Evolutionary conservation across 2,888 invertebrate genomes (phyloP).

Genomic region (Coleophora deauratella): DNA sequence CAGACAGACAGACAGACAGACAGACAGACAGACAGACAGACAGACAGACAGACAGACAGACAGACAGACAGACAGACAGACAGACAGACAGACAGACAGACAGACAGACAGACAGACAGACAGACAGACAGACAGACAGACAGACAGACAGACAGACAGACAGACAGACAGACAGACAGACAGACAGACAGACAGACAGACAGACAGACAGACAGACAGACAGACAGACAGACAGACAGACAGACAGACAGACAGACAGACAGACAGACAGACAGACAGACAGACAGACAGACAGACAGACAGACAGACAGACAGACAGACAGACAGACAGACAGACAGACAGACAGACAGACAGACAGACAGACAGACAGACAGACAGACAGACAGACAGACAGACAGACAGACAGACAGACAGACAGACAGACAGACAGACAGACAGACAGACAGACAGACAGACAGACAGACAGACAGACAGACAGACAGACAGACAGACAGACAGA

Average conservation of each 20-base stretch:
- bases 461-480: conserved; percentile 1
- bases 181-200: conserved; percentile 1
- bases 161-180: conserved; percentile 1
- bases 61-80: conserved; percentile 1
- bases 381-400: conserved; percentile 1
- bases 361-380: conserved; percentile 1
- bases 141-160: conserved; percentile 1
- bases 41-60: conserved; percentile 1
- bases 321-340: conserved; percentile 1
- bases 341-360: conserved; percentile 1
- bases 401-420: conserved; percentile 1
- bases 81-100: conserved; percentile 1
- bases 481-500: conserved; percentile 1
- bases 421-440: conserved; percentile 1
- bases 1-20: conserved; percentile 1
- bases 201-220: conserved; percentile 1
- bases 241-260: conserved; percentile 1
- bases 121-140: conserved; percentile 1
- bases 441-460: conserved; percentile 1
- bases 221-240: conserved; percentile 1
- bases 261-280: conserved; percentile 1
- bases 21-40: conserved; percentile 1
- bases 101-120: conserved; percentile 1
- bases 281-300: conserved; percentile 1
- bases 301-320: conserved; percentile 1